Evolutionary conservation across 2,113 vertebrate species (phyloP).

Genomic region (Recurvirostra avosetta): DNA sequence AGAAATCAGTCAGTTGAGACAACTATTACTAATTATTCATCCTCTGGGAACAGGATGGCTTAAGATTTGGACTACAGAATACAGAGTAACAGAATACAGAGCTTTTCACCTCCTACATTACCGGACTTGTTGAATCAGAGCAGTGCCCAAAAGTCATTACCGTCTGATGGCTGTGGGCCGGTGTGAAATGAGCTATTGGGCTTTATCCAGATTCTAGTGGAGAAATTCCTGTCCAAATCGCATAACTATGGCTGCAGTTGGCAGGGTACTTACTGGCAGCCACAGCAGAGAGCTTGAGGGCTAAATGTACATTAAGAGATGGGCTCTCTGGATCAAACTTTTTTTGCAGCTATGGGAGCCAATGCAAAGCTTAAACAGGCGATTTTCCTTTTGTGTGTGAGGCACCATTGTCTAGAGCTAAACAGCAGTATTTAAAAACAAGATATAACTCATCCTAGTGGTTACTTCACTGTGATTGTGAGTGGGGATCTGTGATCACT

Average conservation of each 20-base stretch:
- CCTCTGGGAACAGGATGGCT: background rate
- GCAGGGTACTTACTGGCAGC: background rate
- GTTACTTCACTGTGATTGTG: background rate
- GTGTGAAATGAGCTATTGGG: constrained; percentile 31
- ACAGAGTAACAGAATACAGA: background rate
- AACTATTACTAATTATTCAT: constrained; percentile 17
- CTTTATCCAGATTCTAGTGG: constrained; percentile 33
- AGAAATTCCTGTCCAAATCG: constrained; percentile 16
- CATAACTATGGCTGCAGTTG: constrained; percentile 24
- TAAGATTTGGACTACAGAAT: background rate
- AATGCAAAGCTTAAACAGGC: background rate
- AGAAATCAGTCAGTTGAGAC: background rate
- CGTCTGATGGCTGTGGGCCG: background rate
- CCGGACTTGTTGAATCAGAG: background rate
- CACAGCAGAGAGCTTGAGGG: background rate
- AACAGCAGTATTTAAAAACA: background rate
- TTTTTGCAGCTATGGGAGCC: background rate
- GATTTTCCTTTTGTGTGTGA: background rate
- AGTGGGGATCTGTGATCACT: background rate
- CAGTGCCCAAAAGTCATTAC: constrained; percentile 20
- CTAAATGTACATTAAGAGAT: background rate
- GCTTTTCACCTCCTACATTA: constrained; percentile 26
- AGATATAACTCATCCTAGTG: background rate
- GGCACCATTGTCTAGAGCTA: background rate
- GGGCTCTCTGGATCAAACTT: background rate